Conservation (phyloP, 2,888 invertebrate species). For the Agrotis puta region DNA sequence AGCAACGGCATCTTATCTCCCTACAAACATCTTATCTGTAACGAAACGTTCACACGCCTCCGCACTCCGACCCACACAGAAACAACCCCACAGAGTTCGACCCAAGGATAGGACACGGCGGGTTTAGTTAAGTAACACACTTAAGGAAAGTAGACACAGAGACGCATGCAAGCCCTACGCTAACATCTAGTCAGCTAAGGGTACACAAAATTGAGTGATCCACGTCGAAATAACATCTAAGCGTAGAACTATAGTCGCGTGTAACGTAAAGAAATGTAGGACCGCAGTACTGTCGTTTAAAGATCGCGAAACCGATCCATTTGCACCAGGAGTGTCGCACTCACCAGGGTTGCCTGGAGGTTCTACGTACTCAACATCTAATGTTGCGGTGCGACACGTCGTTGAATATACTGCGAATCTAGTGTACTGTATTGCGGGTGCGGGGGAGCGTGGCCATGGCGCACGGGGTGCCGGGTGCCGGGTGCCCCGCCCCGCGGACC, state of each 20-base stretch:
- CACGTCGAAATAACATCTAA: slow-evolving; percentile 80
- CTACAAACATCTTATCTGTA: slow-evolving; percentile 87
- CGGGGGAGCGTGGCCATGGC: slow-evolving; percentile 60
- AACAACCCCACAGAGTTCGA: slow-evolving; percentile 73
- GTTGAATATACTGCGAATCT: slow-evolving; percentile 71
- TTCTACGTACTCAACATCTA: slow-evolving; percentile 75
- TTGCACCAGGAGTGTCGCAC: slow-evolving; percentile 68
- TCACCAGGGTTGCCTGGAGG: slow-evolving; percentile 78
- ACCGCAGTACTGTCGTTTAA: slow-evolving; percentile 65
- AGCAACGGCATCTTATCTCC: slow-evolving; percentile 86
- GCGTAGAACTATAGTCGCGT: slow-evolving; percentile 79
- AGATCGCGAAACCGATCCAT: slow-evolving; percentile 67
- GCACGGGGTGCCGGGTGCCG: slow-evolving; percentile 55
- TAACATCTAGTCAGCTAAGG: slow-evolving; percentile 84
- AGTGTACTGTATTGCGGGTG: slow-evolving; percentile 74
- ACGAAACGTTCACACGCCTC: slow-evolving; percentile 82
- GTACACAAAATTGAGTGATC: slow-evolving; percentile 74
- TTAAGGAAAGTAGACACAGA: slow-evolving; percentile 82
- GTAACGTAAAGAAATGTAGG: slow-evolving; percentile 70
- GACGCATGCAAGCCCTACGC: slow-evolving; percentile 88
- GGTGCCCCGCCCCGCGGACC: slow-evolving; percentile 64
- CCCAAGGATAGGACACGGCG: slow-evolving; percentile 77
- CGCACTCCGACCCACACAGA: slow-evolving; percentile 75
- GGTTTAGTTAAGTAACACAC: slow-evolving; percentile 79
- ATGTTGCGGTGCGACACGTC: slow-evolving; percentile 69